Base-by-base conservation (phyloP, 2,113 vertebrate genomes). In the Pavo muticus region DNA sequence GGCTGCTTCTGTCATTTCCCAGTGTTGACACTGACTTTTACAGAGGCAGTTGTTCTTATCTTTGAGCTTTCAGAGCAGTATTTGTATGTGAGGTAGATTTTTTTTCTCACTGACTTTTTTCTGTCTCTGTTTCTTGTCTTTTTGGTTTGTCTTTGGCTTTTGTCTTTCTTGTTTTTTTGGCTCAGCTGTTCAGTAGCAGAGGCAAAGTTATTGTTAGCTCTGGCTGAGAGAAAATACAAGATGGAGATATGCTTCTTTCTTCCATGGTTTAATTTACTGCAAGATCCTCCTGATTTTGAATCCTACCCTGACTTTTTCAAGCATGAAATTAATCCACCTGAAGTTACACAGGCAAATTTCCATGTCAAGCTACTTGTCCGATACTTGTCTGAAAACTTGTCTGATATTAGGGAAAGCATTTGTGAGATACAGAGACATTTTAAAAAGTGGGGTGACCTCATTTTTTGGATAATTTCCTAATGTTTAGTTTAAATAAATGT, bases 121-220 rank as follows among this genome's bases (percentile, higher is more conserved):
- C 93, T 95, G 83, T 95, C 72, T 95, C 93, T 96, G 94, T 59
- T 93, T 95, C 92, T 88, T 87, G 85, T 95, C 94, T 94, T 94
- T 69, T 88, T 93, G 80, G 76, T 95, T 95, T 94, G 90, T 40
- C 83, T 95, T 95, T 95, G 85, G 87, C 52, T 93, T 94, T 87
- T 94, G 86, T 90, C 86, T 91, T 81, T 88, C 63, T 84, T 54
- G 30, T 0, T 40, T 95, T 91, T 93, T 91, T 95, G 95, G 93
- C 94, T 95, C 5, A 0, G 27, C n/a, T 84, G 6, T 79, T 81
- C 29, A 1, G 72, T 95, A 91, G 77, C 61, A 75, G 79, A 96
- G 61, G 70, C 69, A 81, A 82, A 93, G 54, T 78, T 90, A 79
- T 70, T 93, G 88, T 92, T 78, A 93, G 44, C 54, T 75, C 88